phyloP scores from a whole-genome alignment of 2,797 vertebrate genomes.

The Lateolabrax maculatus region DNA sequence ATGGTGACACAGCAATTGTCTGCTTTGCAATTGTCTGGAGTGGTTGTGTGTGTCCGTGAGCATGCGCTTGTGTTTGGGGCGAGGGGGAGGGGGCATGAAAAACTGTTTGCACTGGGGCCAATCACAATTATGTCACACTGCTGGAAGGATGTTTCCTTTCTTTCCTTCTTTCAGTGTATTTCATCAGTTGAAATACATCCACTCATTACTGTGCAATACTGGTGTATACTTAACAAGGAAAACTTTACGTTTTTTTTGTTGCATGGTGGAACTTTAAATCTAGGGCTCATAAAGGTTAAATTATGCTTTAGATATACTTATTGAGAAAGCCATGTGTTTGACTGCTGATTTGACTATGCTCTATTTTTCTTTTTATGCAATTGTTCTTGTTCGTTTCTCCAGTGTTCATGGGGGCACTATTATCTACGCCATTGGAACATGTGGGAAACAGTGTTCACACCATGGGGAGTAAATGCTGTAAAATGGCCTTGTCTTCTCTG shows the following conservation, averaged over 20 bases:
- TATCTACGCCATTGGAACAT: conserved; percentile 7
- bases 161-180: not conserved
- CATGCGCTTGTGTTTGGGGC: no score
- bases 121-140: no score
- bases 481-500: conserved; percentile 16
- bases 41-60: no score
- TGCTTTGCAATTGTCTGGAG: no score
- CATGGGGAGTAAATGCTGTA: conserved; percentile 13
- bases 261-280: not conserved
- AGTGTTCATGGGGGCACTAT: not conserved
- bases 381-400: not conserved
- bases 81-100: no score
- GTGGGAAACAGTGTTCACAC: conserved; percentile 13
- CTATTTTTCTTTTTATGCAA: not conserved
- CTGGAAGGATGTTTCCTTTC: no score
- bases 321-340: not conserved
- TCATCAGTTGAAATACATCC: not conserved
- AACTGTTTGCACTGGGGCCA: no score
- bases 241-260: not conserved
- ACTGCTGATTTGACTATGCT: not conserved
- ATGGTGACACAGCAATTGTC: no score
- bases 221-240: not conserved
- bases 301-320: not conserved
- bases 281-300: not conserved
- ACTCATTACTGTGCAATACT: not conserved